Evolutionary conservation across 2,797 vertebrate species (phyloP), one percentile per base, ranked within the genome.

Genomic region (Rhinella marina): DNA sequence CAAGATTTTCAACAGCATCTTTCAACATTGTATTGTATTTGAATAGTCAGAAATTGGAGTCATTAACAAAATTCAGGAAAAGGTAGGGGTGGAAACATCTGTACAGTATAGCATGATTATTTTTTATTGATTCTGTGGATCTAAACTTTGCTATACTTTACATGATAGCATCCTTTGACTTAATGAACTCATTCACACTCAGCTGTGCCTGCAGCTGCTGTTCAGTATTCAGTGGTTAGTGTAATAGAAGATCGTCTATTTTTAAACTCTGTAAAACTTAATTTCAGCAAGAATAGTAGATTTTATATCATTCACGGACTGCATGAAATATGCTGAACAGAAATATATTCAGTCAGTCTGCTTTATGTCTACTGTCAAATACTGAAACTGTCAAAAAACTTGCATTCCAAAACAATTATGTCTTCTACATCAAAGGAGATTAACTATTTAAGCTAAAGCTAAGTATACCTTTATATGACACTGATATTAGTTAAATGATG

Each of bases 141-240:
- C 62, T 66, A 66, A 66, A 27, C 62, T 66, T 66, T 66, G 23
- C 61, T n/a, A 27, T 27, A 25, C 11, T 66, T 66, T 66, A 14
- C n/a, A 66, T 66, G n/a, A 11, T 66, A 27, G 2, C n/a, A 66
- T 27, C 23, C n/a, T 27, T 27, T 66, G 62, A 66, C 62, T 66
- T 66, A 10, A 10, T 66, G 62, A 27, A 66, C 62, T 66, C 8
- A 62, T 62, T n/a, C 62, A 66, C 62, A 11, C 4, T 66, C 62
- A 66, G 62, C 62, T 66, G 62, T 66, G 62, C 12, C n/a, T 66
- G n/a, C 62, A 66, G 62, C 62, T 66, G 62, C n/a, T 66, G 62
- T 25, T 66, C 62, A 66, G 25, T 66, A 66, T 66, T 27, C 62
- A 66, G 14, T 25, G n/a, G 23, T 62, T 62, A 62, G 19, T 23